Percentiles rank a stretch among this genome's conserved stretches.
Conservation (phyloP, 2,888 invertebrate genomes). For the Epinotia ramella region DNA sequence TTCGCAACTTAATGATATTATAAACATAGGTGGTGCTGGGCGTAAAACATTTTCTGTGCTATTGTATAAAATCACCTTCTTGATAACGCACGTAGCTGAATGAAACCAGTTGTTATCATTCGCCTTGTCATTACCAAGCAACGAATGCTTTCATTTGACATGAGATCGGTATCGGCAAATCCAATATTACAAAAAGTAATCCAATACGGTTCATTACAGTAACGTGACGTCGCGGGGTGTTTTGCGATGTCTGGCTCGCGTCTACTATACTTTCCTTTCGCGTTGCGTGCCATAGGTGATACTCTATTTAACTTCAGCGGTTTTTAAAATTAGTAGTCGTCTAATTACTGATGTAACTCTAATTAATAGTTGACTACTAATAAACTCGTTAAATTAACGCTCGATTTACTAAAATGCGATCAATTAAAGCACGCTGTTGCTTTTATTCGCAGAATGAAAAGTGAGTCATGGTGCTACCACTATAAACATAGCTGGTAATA, state of each 20-base stretch:
- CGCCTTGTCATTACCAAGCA: background rate
- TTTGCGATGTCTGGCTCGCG: slow-evolving; percentile 55
- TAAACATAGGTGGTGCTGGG: slow-evolving; percentile 17
- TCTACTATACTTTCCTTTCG: slow-evolving; percentile 52
- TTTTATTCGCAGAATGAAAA: slow-evolving; percentile 1
- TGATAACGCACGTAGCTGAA: slow-evolving; percentile 15
- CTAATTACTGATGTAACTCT: slow-evolving; percentile 5
- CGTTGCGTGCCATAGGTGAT: slow-evolving; percentile 24
- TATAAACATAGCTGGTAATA: background rate
- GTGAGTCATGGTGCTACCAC: background rate
- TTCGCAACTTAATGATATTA: slow-evolving; percentile 15
- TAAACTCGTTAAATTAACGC: background rate
- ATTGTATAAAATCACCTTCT: background rate
- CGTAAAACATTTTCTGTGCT: background rate
- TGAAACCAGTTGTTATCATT: slow-evolving; percentile 16
- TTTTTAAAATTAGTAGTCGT: slow-evolving; percentile 5
- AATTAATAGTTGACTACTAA: slow-evolving; percentile 4
- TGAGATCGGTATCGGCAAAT: slow-evolving; percentile 10
- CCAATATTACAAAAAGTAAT: slow-evolving; percentile 26
- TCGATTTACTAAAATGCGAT: background rate
- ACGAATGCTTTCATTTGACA: slow-evolving; percentile 2
- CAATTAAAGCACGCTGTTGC: background rate
- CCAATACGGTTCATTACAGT: slow-evolving; percentile 51
- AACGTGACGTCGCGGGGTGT: slow-evolving; percentile 48
- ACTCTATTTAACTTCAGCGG: slow-evolving; percentile 4